phyloP scores from a whole-genome alignment of 2,113 vertebrate genomes.

The Channa argus region DNA sequence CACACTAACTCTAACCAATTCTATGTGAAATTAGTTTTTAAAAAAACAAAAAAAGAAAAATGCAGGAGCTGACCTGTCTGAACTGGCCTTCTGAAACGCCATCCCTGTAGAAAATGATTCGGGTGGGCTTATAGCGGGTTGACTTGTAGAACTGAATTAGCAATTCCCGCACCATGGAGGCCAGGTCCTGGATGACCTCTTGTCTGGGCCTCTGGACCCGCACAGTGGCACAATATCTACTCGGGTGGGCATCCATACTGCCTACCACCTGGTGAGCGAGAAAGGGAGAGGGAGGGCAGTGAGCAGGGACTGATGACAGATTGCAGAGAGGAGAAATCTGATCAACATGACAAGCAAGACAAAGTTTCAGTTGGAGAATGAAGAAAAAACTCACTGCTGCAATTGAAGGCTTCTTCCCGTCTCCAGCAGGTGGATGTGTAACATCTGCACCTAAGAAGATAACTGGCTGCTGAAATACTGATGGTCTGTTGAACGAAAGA shows the following conservation, averaged over 20 bases:
- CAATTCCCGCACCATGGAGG: constrained; percentile 98
- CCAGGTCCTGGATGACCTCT: constrained; percentile 98
- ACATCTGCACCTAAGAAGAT: constrained; percentile 99
- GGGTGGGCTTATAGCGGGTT: constrained; percentile 97
- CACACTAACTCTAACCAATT: too few relatives aligned
- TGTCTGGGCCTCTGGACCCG: constrained; percentile 96
- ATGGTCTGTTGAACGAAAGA: constrained; percentile 84
- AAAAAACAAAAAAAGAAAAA: too few relatives aligned
- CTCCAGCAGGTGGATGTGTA: constrained; percentile 97
- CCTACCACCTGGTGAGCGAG: constrained; percentile 90
- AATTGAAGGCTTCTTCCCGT: constrained; percentile 99
- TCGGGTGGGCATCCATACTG: constrained; percentile 99
- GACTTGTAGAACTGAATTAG: constrained; percentile 99
- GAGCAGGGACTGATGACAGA: fast-evolving
- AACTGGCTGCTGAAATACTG: constrained; percentile 99
- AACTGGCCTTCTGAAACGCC: constrained; percentile 98
- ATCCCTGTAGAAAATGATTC: constrained; percentile 97
- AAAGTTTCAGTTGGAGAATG: background rate
- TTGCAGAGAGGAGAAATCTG: background rate
- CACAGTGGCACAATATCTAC: constrained; percentile 98
- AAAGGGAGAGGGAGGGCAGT: background rate
- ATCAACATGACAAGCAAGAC: background rate
- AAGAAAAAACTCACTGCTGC: constrained; percentile 89
- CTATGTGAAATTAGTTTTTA: background rate
- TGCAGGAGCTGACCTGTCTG: constrained; percentile 87